Percentiles rank a stretch among this genome's conserved stretches.
Evolutionary conservation across 2,113 vertebrate genomes (phyloP).

Genomic region (Malurus cyaneus): DNA sequence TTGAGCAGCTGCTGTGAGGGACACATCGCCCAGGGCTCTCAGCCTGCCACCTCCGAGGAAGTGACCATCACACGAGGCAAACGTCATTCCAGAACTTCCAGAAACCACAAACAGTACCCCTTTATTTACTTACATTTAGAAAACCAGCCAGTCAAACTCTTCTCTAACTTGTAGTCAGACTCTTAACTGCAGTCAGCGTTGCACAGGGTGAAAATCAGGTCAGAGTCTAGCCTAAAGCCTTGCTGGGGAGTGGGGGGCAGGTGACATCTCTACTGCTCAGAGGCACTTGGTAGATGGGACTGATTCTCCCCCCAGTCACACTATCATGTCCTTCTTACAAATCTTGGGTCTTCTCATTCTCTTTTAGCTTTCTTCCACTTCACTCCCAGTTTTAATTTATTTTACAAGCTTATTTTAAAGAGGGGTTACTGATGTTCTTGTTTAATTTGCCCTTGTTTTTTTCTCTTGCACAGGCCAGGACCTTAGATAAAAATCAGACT

Average conservation of each 20-base stretch:
- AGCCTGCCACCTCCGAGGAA: neutral
- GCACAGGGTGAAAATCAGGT: slow-evolving; percentile 18
- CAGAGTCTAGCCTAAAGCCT: slow-evolving; percentile 10
- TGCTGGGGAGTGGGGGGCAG: neutral
- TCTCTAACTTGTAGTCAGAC: neutral
- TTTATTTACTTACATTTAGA: neutral
- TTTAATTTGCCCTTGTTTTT: slow-evolving; percentile 50
- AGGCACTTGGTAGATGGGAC: neutral
- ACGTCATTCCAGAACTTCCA: neutral
- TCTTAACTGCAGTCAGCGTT: neutral
- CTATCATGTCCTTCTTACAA: neutral
- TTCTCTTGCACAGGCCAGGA: slow-evolving; percentile 54
- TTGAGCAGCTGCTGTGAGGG: neutral
- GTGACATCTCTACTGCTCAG: neutral
- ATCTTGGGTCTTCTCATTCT: neutral
- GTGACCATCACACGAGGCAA: neutral
- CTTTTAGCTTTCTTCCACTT: neutral
- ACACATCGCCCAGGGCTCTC: neutral
- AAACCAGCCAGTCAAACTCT: neutral
- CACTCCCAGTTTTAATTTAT: neutral
- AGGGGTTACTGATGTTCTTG: neutral
- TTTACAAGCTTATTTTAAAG: neutral
- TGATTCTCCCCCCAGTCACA: neutral
- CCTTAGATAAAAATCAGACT: slow-evolving; percentile 71
- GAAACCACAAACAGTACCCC: neutral